These are phyloP conservation scores for Exephanes ischioxanthus DNA, from an alignment of 2,888 invertebrate genomes.

Conservation along the genomic window DNA sequence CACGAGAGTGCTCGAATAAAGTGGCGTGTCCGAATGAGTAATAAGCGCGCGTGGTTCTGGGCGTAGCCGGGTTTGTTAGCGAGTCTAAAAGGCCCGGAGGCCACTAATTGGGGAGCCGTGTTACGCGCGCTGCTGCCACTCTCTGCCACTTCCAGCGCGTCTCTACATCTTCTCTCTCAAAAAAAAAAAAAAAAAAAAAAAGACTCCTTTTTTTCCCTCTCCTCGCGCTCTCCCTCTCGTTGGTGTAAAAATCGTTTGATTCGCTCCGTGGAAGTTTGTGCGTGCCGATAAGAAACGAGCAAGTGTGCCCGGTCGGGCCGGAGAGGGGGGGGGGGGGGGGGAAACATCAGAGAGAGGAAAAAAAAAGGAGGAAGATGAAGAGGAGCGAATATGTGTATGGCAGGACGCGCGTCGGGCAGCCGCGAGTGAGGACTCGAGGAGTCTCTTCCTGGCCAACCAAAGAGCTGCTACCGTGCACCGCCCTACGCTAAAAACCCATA, in stretches of 20 bases:
- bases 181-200: no score
- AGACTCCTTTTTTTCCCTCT: constrained; percentile 53
- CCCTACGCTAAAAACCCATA: constrained; percentile 81
- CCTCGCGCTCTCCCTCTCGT: neutral
- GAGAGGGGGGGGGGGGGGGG: constrained; percentile 31
- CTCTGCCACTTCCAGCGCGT: constrained; percentile 45
- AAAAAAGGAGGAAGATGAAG: constrained; percentile 44
- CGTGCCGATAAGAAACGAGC: constrained; percentile 56
- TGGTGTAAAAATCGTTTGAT: constrained; percentile 30
- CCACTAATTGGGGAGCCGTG: constrained; percentile 83
- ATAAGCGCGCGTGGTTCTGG: constrained; percentile 80
- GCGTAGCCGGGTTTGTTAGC: constrained; percentile 83
- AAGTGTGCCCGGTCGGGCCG: neutral
- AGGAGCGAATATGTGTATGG: constrained; percentile 13
- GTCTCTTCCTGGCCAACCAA: constrained; percentile 82
- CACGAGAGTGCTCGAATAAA: constrained; percentile 77
- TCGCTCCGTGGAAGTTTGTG: constrained; percentile 46
- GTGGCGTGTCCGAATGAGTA: constrained; percentile 83
- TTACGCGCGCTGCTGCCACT: constrained; percentile 77
- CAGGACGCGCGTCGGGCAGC: constrained; percentile 69
- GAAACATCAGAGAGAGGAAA: constrained; percentile 21
- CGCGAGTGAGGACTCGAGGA: constrained; percentile 68
- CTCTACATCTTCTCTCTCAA: constrained; percentile 42
- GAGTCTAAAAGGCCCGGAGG: constrained; percentile 76
- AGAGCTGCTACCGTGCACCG: constrained; percentile 84